Conservation (phyloP, 2,888 invertebrate genomes). For the Globia sparganii region DNA sequence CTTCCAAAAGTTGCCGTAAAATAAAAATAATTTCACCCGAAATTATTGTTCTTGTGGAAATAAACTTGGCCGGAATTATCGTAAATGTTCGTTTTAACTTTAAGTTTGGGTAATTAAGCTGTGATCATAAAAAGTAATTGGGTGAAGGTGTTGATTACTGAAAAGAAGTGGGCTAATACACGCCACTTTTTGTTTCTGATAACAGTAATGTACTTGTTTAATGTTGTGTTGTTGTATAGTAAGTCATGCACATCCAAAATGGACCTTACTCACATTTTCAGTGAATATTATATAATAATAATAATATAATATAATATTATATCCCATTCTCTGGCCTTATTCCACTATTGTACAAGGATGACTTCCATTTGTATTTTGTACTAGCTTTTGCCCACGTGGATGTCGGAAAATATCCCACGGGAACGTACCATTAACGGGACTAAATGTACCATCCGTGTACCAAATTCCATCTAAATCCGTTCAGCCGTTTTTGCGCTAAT, state of each 20-base stretch:
- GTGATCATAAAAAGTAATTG: slow-evolving; percentile 49
- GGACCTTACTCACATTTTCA: neutral
- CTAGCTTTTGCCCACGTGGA: too few relatives aligned
- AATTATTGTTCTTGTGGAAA: slow-evolving; percentile 43
- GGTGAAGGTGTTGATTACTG: slow-evolving; percentile 51
- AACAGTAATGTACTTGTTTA: slow-evolving; percentile 1
- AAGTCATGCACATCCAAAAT: neutral
- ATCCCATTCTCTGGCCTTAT: too few relatives aligned
- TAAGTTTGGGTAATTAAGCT: slow-evolving; percentile 47
- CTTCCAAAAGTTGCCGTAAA: slow-evolving; percentile 23
- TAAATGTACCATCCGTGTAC: too few relatives aligned
- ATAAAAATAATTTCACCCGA: slow-evolving; percentile 41
- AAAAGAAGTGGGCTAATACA: slow-evolving; percentile 31
- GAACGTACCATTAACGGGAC: too few relatives aligned
- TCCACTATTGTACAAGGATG: too few relatives aligned
- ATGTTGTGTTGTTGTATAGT: too few relatives aligned
- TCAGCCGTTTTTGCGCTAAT: too few relatives aligned
- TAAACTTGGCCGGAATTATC: slow-evolving; percentile 30
- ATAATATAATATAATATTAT: too few relatives aligned
- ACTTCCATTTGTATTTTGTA: too few relatives aligned
- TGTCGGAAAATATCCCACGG: too few relatives aligned
- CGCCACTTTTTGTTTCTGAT: slow-evolving; percentile 30
- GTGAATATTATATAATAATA: too few relatives aligned
- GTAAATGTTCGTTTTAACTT: slow-evolving; percentile 45
- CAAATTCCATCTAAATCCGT: too few relatives aligned